Percentiles rank a stretch among this genome's conserved stretches.
phyloP scores from a whole-genome alignment of 2,797 vertebrate species.

The Sphenopsis melanotis region DNA sequence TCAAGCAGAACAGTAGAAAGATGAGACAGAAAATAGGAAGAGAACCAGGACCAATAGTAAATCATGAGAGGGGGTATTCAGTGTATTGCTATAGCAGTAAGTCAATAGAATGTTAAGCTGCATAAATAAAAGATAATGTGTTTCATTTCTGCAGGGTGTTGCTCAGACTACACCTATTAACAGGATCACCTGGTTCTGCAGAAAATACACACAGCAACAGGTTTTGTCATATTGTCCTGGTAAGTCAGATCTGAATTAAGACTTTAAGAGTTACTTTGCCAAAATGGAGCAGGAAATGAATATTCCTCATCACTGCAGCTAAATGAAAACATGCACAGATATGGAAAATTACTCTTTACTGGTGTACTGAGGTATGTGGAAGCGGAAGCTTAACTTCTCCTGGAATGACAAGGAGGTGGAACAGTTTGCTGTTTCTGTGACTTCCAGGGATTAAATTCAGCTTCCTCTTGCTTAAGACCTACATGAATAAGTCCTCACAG shows the following conservation, averaged over 20 bases:
- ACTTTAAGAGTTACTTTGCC: neutral
- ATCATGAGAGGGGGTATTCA: neutral
- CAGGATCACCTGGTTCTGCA: neutral
- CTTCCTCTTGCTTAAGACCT: constrained; percentile 19
- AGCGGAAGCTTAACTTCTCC: neutral
- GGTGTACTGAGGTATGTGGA: neutral
- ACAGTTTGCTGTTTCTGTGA: constrained; percentile 9
- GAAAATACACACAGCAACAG: constrained; percentile 24
- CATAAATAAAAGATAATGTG: constrained; percentile 34
- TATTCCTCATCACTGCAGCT: neutral
- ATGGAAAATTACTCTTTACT: neutral
- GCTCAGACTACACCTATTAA: neutral
- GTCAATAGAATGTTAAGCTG: neutral
- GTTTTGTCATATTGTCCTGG: neutral
- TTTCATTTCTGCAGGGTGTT: constrained; percentile 23
- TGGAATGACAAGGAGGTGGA: neutral
- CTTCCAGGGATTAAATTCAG: constrained; percentile 36
- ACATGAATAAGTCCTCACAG: neutral
- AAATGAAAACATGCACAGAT: neutral
- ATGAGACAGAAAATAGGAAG: neutral
- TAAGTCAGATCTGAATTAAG: neutral
- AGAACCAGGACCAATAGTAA: neutral
- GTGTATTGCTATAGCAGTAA: neutral
- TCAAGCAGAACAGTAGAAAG: constrained; percentile 17
- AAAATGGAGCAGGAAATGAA: neutral